Percentiles rank a stretch among this genome's conserved stretches.
Evolutionary conservation across 2,797 vertebrate species (phyloP).

Genomic region (Eulemur rubriventer): DNA sequence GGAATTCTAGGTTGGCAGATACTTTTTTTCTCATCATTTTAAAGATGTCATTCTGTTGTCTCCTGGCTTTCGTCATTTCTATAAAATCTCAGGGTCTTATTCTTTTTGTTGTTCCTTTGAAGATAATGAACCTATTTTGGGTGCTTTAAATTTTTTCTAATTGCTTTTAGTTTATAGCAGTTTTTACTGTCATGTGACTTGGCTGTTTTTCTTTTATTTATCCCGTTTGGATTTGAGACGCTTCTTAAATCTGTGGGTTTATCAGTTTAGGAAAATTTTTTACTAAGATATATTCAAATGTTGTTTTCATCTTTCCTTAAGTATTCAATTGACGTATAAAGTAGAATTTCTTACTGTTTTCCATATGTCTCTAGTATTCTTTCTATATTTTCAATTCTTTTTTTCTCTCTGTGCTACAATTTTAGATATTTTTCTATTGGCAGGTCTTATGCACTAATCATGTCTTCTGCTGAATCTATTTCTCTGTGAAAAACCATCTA

Average conservation of each 20-base stretch:
- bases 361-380: not conserved
- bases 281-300: not conserved
- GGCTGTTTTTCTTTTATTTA: not conserved
- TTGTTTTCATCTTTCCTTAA: not conserved
- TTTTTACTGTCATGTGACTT: not conserved
- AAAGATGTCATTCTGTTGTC: not conserved
- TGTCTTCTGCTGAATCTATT: not conserved
- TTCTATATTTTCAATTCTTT: not conserved
- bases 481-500: not conserved
- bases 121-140: not conserved
- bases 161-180: not conserved
- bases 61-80: not conserved
- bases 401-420: conserved; percentile 2
- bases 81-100: not conserved
- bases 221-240: not conserved
- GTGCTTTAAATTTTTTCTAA: not conserved
- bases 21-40: not conserved
- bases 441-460: not conserved
- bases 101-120: conserved; percentile 14
- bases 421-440: not conserved
- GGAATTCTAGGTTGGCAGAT: not conserved
- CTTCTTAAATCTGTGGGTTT: not conserved
- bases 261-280: not conserved
- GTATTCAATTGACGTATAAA: not conserved
- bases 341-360: not conserved